phyloP scores from a whole-genome alignment of 2,797 vertebrate genomes.

The Poeciliopsis turneri region DNA sequence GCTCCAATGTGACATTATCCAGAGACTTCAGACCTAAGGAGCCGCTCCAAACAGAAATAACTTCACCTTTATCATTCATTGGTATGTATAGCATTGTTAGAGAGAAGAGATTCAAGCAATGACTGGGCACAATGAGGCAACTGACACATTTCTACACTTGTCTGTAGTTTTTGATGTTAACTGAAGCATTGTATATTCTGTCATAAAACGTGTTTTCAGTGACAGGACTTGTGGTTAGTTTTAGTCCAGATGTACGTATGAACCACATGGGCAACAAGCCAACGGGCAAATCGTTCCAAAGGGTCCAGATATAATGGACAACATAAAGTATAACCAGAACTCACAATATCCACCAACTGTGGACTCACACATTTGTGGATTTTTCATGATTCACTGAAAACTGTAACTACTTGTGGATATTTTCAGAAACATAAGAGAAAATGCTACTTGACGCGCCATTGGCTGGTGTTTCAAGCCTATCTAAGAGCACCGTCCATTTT shows the following conservation, averaged over 20 bases:
- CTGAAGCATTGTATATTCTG: background rate
- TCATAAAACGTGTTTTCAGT: background rate
- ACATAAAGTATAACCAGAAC: background rate
- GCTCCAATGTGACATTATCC: conserved; percentile 63
- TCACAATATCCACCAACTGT: background rate
- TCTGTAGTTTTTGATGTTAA: background rate
- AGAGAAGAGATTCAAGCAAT: background rate
- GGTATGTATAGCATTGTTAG: conserved; percentile 21
- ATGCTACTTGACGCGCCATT: background rate
- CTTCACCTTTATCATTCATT: conserved; percentile 20
- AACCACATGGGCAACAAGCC: background rate
- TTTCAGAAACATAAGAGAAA: background rate
- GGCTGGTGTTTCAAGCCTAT: background rate
- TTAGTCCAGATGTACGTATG: background rate
- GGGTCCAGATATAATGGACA: background rate
- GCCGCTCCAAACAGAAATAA: conserved; percentile 44
- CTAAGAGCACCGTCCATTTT: background rate
- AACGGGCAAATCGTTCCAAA: background rate
- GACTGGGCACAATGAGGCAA: background rate
- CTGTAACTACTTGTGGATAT: background rate
- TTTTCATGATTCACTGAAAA: background rate
- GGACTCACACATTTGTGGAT: background rate
- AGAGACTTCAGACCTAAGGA: conserved; percentile 50
- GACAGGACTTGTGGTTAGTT: background rate
- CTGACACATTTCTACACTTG: background rate